Evolutionary conservation across 2,113 vertebrate genomes (phyloP), one percentile per base, ranked within the genome.

Genomic region (Peromyscus maniculatus): DNA sequence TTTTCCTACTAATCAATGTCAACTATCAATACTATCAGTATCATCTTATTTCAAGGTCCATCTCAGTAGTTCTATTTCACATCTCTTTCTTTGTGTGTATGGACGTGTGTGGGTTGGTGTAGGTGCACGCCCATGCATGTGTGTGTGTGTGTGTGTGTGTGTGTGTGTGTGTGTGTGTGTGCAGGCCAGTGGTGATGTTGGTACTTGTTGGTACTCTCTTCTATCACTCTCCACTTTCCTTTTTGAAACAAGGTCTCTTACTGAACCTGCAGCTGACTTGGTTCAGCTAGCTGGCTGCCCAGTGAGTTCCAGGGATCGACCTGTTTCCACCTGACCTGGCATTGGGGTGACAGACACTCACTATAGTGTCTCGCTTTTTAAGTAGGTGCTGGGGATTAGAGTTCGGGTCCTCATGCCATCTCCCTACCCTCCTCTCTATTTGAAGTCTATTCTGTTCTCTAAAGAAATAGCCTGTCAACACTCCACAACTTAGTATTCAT

Each of bases 361-460:
- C 17, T 33, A 7, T 13, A 52, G 28, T 71, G 66, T 9, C 64
- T 88, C 19, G 5, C 43, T 71, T 87, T 46, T 71, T 24, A 52
- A 5, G 66, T 87, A 52, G 46, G 66, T 55, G 6, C 46, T 71
- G 66, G 46, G 39, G 86, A 52, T 24, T 33, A n/a, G 28, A 69
- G 46, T 49, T 71, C 31, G 24, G 12, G 21, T 88, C 62, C 43
- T 67, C 28, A 13, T 19, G 9, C 17, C 7, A 71, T 15, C 66
- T n/a, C 33, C 46, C 46, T 26, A 71, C 31, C 11, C 12, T 55
- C 46, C 5, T 89, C 28, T 97, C 59, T 78, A 59, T 49, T 93
- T 97, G 36, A 86, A 55, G 87, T 93, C 74, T 79, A 78, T 64
- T 92, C 7, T 64, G 33, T 95, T 94, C 3, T 84, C 66, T 75